Evolutionary conservation across 64 coral and sea anemone species (phyloP).

Genomic region (Orbicella faveolata): DNA sequence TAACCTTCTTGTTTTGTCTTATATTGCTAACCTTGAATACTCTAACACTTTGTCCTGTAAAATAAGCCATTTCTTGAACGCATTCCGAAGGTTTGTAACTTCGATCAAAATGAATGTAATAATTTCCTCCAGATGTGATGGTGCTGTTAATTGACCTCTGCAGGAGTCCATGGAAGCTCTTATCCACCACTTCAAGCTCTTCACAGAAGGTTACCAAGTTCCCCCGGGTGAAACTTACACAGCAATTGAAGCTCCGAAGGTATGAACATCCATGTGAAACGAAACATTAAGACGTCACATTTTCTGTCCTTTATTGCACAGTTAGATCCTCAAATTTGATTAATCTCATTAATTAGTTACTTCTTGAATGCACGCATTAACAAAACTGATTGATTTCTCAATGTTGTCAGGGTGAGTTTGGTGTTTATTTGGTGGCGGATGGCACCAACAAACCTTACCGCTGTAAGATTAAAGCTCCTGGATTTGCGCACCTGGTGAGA

Average conservation of each 20-base stretch:
- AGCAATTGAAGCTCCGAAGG: constrained; percentile 96
- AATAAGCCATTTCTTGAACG: no score
- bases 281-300: no score
- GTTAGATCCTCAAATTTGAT: background rate
- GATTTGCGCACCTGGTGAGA: constrained; percentile 95
- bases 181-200: constrained; percentile 98
- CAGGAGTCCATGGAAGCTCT: constrained; percentile 98
- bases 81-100: no score
- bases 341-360: background rate
- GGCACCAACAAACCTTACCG: constrained; percentile 86
- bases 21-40: no score
- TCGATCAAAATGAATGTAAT: no score
- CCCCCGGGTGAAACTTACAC: constrained; percentile 90
- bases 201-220: constrained; percentile 95
- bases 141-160: background rate
- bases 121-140: no score
- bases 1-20: no score
- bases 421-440: constrained; percentile 92
- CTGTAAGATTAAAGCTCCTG: constrained; percentile 99
- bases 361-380: no score
- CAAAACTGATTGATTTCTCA: background rate
- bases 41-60: no score
- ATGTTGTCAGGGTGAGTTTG: constrained; percentile 88
- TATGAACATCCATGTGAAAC: background rate
- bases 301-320: no score